Base-by-base conservation (phyloP, 2,113 vertebrate genomes). In the Uria lomvia region DNA sequence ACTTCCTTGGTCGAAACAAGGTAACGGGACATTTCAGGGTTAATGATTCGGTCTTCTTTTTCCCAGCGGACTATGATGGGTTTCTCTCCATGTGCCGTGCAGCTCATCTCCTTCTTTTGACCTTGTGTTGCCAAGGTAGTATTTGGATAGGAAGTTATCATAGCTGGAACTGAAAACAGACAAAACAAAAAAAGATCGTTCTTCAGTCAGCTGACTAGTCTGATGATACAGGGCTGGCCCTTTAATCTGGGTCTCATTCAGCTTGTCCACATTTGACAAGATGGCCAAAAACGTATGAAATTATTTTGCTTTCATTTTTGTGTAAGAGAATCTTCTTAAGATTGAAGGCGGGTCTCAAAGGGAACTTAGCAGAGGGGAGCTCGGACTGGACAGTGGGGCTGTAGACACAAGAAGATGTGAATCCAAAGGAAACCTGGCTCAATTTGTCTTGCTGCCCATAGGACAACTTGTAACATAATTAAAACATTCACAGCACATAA, bases 11-110 rank as follows among this genome's bases (percentile, higher is more conserved):
- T 99, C 77, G 98, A 99, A 94, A 99, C 99, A 16, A 99, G 98
- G 72, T 99, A 99, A 32, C 99, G 99, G 91, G 99, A 99, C 98
- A 99, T 99, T 96, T 99, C 99, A 0, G 99, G 99, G 97, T 99
- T 99, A 84, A 99, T 99, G 97, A 99, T 99, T 55, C 99, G 97
- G 71, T 99, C 99, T 80, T 99, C 99, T 90, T 99, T 99, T 97
- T 99, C 99, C 99, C 99, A 99, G 97, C 99, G 99, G 67, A 99
- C 99, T 71, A 99, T 99, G 96, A 99, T 99, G 97, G 99, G 99
- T 91, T 99, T 99, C 97, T 99, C 99, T 3, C 99, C 99, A 0
- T 99, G 99, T 15, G 99, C 99, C 0, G 98, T 99, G 96, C 99
- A 99, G 96, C 99, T 99, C 99, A 99, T 99, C 90, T 98, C 99